Base-by-base conservation (phyloP, 1,140 invertebrate genomes). In the Stenopsyche tienmushanensis region DNA sequence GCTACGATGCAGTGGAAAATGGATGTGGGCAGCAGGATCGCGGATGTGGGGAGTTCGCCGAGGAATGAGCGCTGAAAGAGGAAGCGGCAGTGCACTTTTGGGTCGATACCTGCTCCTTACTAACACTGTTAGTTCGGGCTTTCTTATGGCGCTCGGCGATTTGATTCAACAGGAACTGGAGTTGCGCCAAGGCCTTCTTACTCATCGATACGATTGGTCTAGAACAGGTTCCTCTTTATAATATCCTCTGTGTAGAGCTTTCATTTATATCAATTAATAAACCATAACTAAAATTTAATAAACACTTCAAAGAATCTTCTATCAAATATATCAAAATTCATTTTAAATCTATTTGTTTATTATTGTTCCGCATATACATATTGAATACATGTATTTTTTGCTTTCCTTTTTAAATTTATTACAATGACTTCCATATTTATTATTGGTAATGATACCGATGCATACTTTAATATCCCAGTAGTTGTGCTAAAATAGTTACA, bases 91-190 rank as follows among this genome's bases (percentile, higher is more conserved):
- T 39, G 29, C 29, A 13, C 15, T 60, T n/a, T 10, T 45, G 10
- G 7, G 15, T 18, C 20, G 57, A 71, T 86, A 87, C 67, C 72
- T 87, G 21, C 72, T 87, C 17, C 9, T 79, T 0, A 86, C 85
- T 5, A 88, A 88, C 70, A 82, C 84, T 0, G 72, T 85, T 0
- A 84, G 81, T 17, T 85, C 83, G 21, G 85, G 85, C 0, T 45
- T 83, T 0, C 76, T 88, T 45, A 87, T 88, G 84, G 80, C 79
- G 5, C 64, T 80, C 5, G 86, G 84, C 13, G 86, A 88, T 74
- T 44, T 79, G 1, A 76, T 84, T 13, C 83, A 87, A 49, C 86
- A 88, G 72, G 78, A 82, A 60, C 81, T 84, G 47, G 84, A 87
- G 72, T 78, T 77, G 44, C 74, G 77, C 9, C 71, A 73, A n/a